Conservation (phyloP, 2,888 invertebrate species). For the Thecophora atra region DNA sequence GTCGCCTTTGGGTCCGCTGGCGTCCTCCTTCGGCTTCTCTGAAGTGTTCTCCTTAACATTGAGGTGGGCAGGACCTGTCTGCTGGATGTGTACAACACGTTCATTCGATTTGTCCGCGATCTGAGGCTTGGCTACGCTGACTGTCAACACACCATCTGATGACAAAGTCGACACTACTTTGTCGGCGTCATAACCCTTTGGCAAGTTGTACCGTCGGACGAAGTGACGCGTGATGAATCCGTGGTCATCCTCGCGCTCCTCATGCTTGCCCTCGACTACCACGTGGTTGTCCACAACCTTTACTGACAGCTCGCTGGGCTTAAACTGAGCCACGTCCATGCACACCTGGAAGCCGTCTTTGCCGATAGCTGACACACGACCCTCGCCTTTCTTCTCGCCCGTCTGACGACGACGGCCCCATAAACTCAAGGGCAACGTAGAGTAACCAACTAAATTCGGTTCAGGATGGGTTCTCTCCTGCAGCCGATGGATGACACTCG, state of each 20-base stretch:
- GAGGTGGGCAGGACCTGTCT: constrained; percentile 71
- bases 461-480: constrained; percentile 26
- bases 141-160: constrained; percentile 77
- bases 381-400: constrained; percentile 37
- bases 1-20: constrained; percentile 44
- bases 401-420: constrained; percentile 43
- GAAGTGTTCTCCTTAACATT: constrained; percentile 66
- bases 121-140: constrained; percentile 72
- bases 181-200: constrained; percentile 79
- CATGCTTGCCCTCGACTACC: constrained; percentile 81
- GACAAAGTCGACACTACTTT: constrained; percentile 79
- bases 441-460: constrained; percentile 37
- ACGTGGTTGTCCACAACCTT: constrained; percentile 79
- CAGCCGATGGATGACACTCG: constrained; percentile 41
- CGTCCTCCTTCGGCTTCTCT: constrained; percentile 45
- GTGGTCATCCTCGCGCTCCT: constrained; percentile 78
- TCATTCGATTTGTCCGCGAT: constrained; percentile 63
- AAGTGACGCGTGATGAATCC: constrained; percentile 81
- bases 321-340: constrained; percentile 79
- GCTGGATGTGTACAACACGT: constrained; percentile 70
- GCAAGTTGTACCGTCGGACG: constrained; percentile 77
- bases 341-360: constrained; percentile 75
- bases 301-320: constrained; percentile 79
- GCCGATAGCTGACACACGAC: constrained; percentile 58
- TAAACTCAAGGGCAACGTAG: constrained; percentile 39